Evolutionary conservation across 2,797 vertebrate genomes (phyloP).

Genomic region (Spinus pinus): DNA sequence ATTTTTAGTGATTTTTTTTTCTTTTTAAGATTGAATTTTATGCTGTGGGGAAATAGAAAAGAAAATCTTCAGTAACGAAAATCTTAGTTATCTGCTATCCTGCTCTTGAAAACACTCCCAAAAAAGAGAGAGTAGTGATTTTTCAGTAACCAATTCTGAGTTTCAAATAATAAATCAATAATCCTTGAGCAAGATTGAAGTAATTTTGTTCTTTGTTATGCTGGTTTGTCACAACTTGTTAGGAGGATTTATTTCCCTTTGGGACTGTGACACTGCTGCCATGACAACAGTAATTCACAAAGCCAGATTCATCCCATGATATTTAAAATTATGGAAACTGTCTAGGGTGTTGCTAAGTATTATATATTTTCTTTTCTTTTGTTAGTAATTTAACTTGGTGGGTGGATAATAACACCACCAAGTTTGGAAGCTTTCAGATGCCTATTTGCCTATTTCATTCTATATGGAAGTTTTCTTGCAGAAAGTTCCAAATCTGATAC

Average conservation of each 20-base stretch:
- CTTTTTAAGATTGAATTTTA: background rate
- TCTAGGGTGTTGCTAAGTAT: background rate
- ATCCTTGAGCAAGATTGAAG: conserved; percentile 8
- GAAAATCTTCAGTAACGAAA: background rate
- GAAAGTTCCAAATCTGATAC: background rate
- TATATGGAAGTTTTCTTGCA: background rate
- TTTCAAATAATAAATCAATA: conserved; percentile 43
- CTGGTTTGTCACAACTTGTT: conserved; percentile 46
- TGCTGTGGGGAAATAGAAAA: background rate
- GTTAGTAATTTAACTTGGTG: conserved; percentile 18
- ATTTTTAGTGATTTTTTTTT: background rate
- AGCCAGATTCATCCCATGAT: conserved; percentile 12
- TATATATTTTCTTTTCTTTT: background rate
- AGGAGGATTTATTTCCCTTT: conserved; percentile 44
- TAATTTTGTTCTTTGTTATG: conserved; percentile 9
- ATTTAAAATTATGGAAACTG: conserved; percentile 15
- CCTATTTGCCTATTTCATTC: background rate
- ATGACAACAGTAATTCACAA: conserved; percentile 50
- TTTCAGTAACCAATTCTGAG: background rate
- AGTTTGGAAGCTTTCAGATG: background rate
- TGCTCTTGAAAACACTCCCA: background rate
- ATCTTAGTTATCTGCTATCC: background rate
- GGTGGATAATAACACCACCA: background rate
- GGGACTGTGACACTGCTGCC: conserved; percentile 31
- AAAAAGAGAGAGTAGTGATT: background rate